These are phyloP conservation scores for Oostethus manadensis DNA, from an alignment of 2,113 vertebrate genomes.

Conservation along the genomic window DNA sequence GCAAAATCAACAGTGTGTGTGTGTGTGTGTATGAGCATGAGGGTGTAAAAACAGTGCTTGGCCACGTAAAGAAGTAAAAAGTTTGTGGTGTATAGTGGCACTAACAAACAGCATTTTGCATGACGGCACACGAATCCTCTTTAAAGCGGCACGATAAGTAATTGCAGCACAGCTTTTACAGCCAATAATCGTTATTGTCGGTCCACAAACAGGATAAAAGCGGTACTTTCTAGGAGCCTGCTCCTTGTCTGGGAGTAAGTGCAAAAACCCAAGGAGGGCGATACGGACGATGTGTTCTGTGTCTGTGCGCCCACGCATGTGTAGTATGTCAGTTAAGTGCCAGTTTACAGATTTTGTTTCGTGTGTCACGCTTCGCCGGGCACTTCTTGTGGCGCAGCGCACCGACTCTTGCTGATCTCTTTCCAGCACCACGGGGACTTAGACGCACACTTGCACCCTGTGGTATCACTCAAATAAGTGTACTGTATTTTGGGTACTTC, in stretches of 20 bases:
- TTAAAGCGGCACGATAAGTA: conserved; percentile 10
- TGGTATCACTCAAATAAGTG: background rate
- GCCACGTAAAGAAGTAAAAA: background rate
- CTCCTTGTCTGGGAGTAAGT: conserved; percentile 46
- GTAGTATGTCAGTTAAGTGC: conserved; percentile 24
- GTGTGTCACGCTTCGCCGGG: conserved; percentile 35
- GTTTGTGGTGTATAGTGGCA: background rate
- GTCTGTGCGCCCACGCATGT: background rate
- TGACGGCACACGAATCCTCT: conserved; percentile 17
- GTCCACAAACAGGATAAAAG: conserved; percentile 46
- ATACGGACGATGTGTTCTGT: background rate
- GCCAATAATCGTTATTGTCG: conserved; percentile 64
- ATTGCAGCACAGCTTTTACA: conserved; percentile 56
- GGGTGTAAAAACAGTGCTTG: background rate
- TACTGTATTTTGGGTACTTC: too few species aligned
- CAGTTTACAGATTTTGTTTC: conserved; percentile 46
- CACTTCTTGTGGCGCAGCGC: conserved; percentile 34
- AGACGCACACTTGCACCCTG: conserved; percentile 24
- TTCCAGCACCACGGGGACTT: conserved; percentile 26
- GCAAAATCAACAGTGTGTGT: conserved; percentile 19
- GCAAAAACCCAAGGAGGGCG: conserved; percentile 29
- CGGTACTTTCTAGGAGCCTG: conserved; percentile 42
- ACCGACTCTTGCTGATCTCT: conserved; percentile 43
- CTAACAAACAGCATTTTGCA: too few species aligned
- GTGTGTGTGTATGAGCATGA: background rate